Conservation (phyloP, 2,113 vertebrate species). For the Petaurus breviceps region DNA sequence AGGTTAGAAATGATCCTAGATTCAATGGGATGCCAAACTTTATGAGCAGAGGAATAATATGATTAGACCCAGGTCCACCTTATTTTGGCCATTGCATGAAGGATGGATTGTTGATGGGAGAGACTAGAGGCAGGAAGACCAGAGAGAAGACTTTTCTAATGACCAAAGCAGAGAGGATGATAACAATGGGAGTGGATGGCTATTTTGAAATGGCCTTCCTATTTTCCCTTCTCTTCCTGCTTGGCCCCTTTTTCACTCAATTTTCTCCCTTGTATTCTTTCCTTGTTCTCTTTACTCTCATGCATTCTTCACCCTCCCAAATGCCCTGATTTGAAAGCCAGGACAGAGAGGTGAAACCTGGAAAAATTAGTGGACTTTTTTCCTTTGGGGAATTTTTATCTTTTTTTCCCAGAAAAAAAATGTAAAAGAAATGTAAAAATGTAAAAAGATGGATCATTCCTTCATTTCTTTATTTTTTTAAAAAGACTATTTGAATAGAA, state of each 20-base stretch:
- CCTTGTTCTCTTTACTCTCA: background rate
- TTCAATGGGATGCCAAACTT: background rate
- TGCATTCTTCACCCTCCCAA: background rate
- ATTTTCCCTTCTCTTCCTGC: background rate
- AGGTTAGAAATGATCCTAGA: background rate
- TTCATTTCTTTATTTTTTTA: background rate
- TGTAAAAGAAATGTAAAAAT: too few relatives aligned
- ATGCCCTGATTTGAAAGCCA: background rate
- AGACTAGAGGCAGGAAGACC: background rate
- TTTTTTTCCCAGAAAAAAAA: background rate
- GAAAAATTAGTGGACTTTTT: background rate
- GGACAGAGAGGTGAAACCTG: background rate
- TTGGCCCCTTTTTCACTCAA: background rate
- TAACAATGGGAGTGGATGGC: background rate
- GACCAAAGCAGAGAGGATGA: background rate
- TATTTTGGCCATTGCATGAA: background rate
- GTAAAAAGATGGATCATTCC: background rate
- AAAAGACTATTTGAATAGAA: background rate
- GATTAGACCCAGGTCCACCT: background rate
- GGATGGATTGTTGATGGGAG: background rate
- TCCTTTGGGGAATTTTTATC: background rate
- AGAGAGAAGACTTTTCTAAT: background rate
- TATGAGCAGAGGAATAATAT: background rate
- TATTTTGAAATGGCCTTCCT: background rate
- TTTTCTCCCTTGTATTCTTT: background rate